Evolutionary conservation across 2,888 invertebrate species (phyloP).

Genomic region (Lepidochitona cinerea): DNA sequence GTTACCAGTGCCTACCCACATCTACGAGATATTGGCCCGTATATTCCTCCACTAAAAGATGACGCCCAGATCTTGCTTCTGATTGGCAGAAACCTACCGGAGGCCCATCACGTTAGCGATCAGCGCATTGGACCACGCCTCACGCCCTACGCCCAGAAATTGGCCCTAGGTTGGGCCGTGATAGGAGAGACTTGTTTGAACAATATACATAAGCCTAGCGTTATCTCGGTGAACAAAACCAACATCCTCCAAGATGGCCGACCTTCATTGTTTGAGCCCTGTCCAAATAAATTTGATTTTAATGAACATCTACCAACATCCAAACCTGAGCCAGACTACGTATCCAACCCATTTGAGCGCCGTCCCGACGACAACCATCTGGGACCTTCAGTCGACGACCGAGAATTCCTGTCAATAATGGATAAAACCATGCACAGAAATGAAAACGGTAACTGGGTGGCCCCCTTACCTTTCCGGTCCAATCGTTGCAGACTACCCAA

Average conservation of each 20-base stretch:
- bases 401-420: conserved; percentile 14
- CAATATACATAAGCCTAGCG: conserved; percentile 14
- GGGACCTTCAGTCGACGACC: conserved; percentile 15
- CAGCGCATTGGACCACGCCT: conserved; percentile 14
- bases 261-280: conserved; percentile 22
- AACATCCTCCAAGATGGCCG: conserved; percentile 14
- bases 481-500: conserved; percentile 14
- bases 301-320: conserved; percentile 8
- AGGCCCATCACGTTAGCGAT: conserved; percentile 22
- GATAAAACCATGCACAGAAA: conserved; percentile 5
- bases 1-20: conserved; percentile 17
- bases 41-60: conserved; percentile 17
- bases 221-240: conserved; percentile 17
- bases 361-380: conserved; percentile 14
- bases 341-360: neutral
- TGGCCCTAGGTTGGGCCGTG: conserved; percentile 21
- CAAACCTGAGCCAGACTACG: neutral
- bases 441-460: conserved; percentile 11
- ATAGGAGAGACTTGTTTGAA: conserved; percentile 19
- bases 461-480: conserved; percentile 19
- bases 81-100: conserved; percentile 19
- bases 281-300: conserved; percentile 15
- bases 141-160: conserved; percentile 21
- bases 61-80: conserved; percentile 16
- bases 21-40: conserved; percentile 4